Evolutionary conservation across 2,113 vertebrate genomes (phyloP).

Genomic region (Hippolais icterina): DNA sequence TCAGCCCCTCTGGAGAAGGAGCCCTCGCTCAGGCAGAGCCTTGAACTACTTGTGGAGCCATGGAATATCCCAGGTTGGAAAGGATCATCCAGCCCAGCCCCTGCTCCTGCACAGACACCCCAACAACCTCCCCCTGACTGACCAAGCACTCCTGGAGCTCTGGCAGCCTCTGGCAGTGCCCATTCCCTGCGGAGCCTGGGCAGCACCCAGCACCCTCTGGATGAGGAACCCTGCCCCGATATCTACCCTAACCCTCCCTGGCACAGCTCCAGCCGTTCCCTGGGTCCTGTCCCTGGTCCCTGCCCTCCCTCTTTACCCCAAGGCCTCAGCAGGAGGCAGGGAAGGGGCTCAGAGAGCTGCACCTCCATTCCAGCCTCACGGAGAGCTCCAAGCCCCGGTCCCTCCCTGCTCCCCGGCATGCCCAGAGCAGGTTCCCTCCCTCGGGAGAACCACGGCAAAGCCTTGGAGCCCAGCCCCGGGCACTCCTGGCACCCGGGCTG

Average conservation of each 20-base stretch:
- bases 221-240: background rate
- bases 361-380: background rate
- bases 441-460: accelerated
- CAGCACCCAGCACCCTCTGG: background rate
- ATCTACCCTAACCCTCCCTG: accelerated
- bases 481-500: background rate
- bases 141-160: background rate
- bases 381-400: background rate
- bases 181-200: background rate
- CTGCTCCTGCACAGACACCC: background rate
- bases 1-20: background rate
- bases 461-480: background rate
- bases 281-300: background rate
- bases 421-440: background rate
- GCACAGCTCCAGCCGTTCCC: background rate
- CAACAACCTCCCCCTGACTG: accelerated
- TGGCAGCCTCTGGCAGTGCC: background rate
- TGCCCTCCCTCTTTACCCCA: background rate
- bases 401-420: background rate
- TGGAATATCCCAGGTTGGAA: background rate
- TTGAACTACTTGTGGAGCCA: background rate
- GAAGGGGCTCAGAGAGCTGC: background rate
- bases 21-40: accelerated
- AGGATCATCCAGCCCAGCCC: background rate
- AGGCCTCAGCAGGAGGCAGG: background rate